Evolutionary conservation across 2,797 vertebrate species (phyloP), one percentile per base, ranked within the genome.

Genomic region (Hemibagrus guttatus): DNA sequence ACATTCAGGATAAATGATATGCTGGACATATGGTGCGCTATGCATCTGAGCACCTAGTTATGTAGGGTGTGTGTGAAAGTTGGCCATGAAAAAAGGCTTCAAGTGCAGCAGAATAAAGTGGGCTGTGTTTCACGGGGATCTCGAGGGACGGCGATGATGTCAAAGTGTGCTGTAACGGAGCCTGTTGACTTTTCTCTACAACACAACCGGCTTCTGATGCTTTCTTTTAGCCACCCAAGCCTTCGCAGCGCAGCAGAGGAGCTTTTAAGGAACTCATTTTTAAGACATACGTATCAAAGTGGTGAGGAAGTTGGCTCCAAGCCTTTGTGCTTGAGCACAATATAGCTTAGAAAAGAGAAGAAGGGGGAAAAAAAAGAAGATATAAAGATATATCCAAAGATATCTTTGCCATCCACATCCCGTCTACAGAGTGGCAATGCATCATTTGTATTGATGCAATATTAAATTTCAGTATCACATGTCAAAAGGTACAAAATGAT

Each of bases 401-500:
- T 94, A 91, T 92, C 93, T 94, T 91, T 93, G 91, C 93, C 92
- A 93, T 94, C 93, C 93, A 93, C 93, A 93, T 93, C 93, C 93
- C 93, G 92, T 92, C 87, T 86, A 84, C 91, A 88, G 93, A 93
- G 95, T 93, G 92, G 95, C 93, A 93, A 95, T 96, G 94, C 93
- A 96, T 96, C 95, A 96, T 94, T 95, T 96, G 94, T 96, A 96
- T 96, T 95, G 95, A 96, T 95, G 94, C 95, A 95, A 95, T 96
- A 96, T 96, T 96, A 96, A 95, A 96, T 96, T 96, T 96, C 95
- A 96, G 96, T 96, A 96, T 96, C 93, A 91, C 93, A 93, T 96
- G 96, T 96, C 96, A 96, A 96, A 96, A 96, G 95, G 95, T 96
- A 95, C 94, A 96, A 96, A 96, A 96, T 96, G 96, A 96, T 94